Evolutionary conservation across 2,888 invertebrate genomes (phyloP).

Genomic region (Cistogaster globosa): DNA sequence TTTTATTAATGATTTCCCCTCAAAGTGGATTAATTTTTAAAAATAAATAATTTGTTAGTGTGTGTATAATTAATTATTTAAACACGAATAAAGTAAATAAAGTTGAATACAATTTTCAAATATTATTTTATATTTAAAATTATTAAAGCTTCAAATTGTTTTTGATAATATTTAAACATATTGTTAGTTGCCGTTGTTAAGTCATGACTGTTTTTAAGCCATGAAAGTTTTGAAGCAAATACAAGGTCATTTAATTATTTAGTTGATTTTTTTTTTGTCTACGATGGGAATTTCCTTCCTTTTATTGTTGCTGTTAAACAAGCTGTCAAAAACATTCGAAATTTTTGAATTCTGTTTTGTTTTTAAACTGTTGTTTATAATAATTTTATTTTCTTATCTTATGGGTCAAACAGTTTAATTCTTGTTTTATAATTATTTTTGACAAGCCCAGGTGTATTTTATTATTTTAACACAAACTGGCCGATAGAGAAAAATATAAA

Average conservation of each 20-base stretch:
- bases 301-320: neutral
- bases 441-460: slow-evolving; percentile 34
- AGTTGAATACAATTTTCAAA: neutral
- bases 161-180: no score
- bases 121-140: neutral
- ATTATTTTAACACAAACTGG: neutral
- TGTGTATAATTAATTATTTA: no score
- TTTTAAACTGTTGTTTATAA: slow-evolving; percentile 4
- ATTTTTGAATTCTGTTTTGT: neutral
- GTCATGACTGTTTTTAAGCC: neutral
- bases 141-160: no score
- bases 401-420: slow-evolving; percentile 33
- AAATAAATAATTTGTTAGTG: no score
- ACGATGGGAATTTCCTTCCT: slow-evolving; percentile 1
- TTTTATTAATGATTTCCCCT: no score
- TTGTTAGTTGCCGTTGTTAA: neutral
- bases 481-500: neutral
- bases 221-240: neutral
- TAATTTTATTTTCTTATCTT: neutral
- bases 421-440: slow-evolving; percentile 13
- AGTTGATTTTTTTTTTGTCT: neutral
- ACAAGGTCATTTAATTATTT: slow-evolving; percentile 12
- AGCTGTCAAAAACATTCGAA: neutral
- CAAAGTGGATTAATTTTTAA: neutral
- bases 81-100: no score